phyloP scores from a whole-genome alignment of 2,113 vertebrate genomes.

The Ifrita kowaldi region DNA sequence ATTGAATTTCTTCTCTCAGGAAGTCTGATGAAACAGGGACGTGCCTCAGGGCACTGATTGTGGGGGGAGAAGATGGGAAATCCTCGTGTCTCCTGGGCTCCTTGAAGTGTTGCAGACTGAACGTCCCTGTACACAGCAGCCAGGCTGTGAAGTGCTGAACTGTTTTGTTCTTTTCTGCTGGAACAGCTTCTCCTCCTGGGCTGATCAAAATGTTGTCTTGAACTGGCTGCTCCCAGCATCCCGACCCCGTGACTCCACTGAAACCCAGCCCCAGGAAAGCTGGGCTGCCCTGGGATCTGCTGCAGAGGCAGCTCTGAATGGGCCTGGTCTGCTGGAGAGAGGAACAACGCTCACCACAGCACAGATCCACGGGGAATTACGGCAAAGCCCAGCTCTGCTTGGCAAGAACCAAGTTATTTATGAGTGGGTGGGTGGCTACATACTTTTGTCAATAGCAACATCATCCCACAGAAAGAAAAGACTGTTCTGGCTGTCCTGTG shows the following conservation, averaged over 20 bases:
- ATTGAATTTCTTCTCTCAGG: background rate
- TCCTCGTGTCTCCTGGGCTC: background rate
- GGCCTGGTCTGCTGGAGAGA: background rate
- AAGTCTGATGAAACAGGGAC: background rate
- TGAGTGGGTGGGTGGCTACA: background rate
- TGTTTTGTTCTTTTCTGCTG: background rate
- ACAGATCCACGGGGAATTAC: fast-evolving
- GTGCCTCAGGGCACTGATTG: background rate
- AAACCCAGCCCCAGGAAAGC: background rate
- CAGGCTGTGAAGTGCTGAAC: fast-evolving
- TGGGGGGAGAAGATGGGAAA: too few species aligned
- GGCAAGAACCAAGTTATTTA: background rate
- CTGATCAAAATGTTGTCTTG: background rate
- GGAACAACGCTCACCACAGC: fast-evolving
- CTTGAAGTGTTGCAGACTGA: background rate
- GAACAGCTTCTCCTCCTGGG: background rate
- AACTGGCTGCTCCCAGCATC: background rate
- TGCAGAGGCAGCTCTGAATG: background rate
- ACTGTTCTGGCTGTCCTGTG: fast-evolving
- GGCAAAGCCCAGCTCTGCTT: background rate
- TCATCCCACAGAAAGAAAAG: background rate
- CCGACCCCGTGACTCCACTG: background rate
- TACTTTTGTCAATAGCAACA: background rate
- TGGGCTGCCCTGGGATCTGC: background rate
- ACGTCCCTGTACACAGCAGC: fast-evolving